A percentile compares a stretch with the other conserved stretches of the same genome.
Conservation (phyloP, 1,140 invertebrate species). For the Triops cancriformis region DNA sequence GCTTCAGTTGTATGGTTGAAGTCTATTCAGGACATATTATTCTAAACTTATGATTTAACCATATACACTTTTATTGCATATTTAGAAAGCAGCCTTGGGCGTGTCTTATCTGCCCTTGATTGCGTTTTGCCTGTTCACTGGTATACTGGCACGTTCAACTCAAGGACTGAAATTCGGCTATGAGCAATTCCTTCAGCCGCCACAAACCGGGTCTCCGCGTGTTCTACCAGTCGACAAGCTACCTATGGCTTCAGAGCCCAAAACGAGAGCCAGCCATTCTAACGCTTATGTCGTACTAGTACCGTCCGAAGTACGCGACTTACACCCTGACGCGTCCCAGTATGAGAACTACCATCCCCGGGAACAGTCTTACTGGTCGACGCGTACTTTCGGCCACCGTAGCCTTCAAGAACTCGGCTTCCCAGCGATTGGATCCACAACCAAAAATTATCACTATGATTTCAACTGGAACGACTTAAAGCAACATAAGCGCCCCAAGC, state of each 20-base stretch:
- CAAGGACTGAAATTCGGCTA: not conserved
- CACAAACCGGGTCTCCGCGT: not conserved
- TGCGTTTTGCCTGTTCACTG: not conserved
- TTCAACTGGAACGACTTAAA: slow-evolving; percentile 21
- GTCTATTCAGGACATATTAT: too few species aligned
- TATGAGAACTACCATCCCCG: not conserved
- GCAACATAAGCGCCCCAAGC: not conserved
- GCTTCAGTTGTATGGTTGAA: too few species aligned
- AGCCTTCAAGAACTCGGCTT: slow-evolving; percentile 19
- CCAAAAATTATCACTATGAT: slow-evolving; percentile 21
- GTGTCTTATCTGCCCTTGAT: not conserved
- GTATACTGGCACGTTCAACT: not conserved
- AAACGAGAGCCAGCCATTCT: not conserved
- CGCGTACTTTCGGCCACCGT: not conserved
- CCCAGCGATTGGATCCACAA: slow-evolving; percentile 15
- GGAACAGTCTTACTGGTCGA: not conserved
- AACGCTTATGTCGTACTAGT: not conserved
- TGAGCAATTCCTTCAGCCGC: not conserved
- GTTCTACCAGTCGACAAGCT: not conserved
- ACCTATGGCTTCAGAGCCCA: not conserved
- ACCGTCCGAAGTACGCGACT: not conserved
- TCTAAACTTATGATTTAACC: not conserved
- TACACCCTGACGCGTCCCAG: not conserved
- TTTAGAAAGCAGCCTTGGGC: not conserved
- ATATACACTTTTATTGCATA: not conserved